Percentiles rank a stretch among this genome's conserved stretches.
Evolutionary conservation across 2,797 vertebrate genomes (phyloP).

Genomic region (Enteromius mattozi): DNA sequence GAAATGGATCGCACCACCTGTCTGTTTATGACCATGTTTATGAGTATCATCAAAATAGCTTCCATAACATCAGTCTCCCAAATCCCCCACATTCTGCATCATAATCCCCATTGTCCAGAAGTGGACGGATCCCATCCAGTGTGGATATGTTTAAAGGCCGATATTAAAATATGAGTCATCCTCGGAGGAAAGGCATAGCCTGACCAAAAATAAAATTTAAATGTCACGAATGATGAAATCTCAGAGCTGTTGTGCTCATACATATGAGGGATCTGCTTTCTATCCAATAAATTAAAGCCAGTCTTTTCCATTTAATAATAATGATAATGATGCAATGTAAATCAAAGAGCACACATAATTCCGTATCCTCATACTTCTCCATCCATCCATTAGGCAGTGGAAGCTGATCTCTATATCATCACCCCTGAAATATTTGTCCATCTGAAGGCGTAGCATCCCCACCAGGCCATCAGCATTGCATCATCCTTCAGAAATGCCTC

Average conservation of each 20-base stretch:
- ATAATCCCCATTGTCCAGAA: slow-evolving; percentile 53
- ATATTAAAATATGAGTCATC: slow-evolving; percentile 28
- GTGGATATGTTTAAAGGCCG: slow-evolving; percentile 24
- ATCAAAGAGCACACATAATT: slow-evolving; percentile 10
- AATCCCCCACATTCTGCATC: slow-evolving; percentile 49
- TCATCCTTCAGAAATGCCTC: slow-evolving; percentile 64
- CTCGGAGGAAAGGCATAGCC: slow-evolving; percentile 1
- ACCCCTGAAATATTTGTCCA: slow-evolving; percentile 46
- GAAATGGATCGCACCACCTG: background rate
- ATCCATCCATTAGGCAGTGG: slow-evolving; percentile 27
- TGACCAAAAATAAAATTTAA: slow-evolving; percentile 12
- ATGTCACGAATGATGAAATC: slow-evolving; percentile 17
- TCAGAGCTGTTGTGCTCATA: background rate
- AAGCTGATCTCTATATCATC: slow-evolving; percentile 44
- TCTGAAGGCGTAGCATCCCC: slow-evolving; percentile 37
- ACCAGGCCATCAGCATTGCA: slow-evolving; percentile 55
- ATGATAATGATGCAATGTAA: background rate
- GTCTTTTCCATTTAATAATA: background rate
- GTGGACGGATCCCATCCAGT: background rate
- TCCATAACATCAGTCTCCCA: slow-evolving; percentile 36
- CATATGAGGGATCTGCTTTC: background rate
- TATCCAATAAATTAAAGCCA: background rate
- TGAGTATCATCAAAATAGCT: slow-evolving; percentile 53
- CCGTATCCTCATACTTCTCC: slow-evolving; percentile 15
- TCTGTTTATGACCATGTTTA: slow-evolving; percentile 44